These are phyloP conservation scores for Lepus europaeus DNA, from an alignment of 2,113 vertebrate species.

Conservation along the genomic window DNA sequence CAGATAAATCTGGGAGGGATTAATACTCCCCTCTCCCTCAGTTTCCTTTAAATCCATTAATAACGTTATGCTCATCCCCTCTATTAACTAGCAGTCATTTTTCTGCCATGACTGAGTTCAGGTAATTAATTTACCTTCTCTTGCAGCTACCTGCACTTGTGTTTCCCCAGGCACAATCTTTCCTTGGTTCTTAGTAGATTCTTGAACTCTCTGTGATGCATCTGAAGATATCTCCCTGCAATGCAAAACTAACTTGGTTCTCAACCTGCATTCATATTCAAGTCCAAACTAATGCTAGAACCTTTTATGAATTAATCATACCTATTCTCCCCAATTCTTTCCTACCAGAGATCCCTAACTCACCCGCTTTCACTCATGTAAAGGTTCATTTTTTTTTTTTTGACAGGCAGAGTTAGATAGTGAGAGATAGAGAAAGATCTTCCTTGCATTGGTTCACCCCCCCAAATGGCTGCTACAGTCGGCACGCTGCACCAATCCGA, in stretches of 20 bases:
- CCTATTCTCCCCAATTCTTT: background rate
- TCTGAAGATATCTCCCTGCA: background rate
- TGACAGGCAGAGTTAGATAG: no score
- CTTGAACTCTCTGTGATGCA: background rate
- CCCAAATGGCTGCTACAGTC: no score
- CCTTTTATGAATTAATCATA: background rate
- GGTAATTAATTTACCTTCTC: background rate
- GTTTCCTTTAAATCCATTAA: background rate
- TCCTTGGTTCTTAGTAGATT: background rate
- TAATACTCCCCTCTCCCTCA: background rate
- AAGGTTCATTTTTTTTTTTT: no score
- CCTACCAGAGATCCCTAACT: background rate
- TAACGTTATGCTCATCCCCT: background rate
- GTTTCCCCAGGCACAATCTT: background rate
- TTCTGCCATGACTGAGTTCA: background rate
- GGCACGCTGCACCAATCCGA: no score
- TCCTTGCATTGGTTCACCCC: no score
- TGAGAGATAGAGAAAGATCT: no score
- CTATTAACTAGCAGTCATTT: background rate
- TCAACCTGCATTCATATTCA: background rate
- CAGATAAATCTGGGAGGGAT: background rate
- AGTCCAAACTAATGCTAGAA: background rate
- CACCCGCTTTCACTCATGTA: rapidly evolving
- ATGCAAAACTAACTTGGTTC: background rate
- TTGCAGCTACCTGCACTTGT: no score